Base-by-base conservation (phyloP, 2,113 vertebrate genomes). In the Scatophagus argus region DNA sequence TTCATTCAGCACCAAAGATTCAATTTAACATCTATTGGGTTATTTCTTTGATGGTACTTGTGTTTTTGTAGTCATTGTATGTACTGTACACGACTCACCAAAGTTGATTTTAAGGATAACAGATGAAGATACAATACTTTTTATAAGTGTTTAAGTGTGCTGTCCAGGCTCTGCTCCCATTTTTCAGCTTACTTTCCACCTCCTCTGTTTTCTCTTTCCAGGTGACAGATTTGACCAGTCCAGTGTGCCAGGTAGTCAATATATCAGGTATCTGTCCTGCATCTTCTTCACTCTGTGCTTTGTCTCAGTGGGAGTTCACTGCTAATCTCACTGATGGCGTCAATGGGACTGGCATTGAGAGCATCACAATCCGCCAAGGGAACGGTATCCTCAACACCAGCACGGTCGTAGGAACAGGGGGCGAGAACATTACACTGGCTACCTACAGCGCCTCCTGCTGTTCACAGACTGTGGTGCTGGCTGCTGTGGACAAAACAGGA, bases 381-480 rank as follows among this genome's bases (percentile, higher is more conserved):
- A 91, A 87, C 19, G 93, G 93, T 11, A 92, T 76, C 36, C 82
- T 94, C 17, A 91, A 47, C 39, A 93, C 80, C 41, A 91, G 65
- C 80, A 59, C 65, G 9, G 44, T 10, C 21, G 27, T 71, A 1
- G 88, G 63, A n/a, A 63, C 46, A 1, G 74, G 31, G 10, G 91
- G 79, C 0, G 81, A 87, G 0, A 89, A 89, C 36, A 27, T 93
- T 5, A 93, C 88, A 0, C 36, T 86, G 59, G 86, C 34, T 2
- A 60, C 66, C 27, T 95, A 93, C 81, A 91, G 23, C 2, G 86
- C 92, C 60, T 91, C 94, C 72, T 95, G 94, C 86, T 94, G 91
- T 36, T 83, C 69, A 27, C 59, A 43, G 47, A 80, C 19, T 11
- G 85, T 93, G 21, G 75, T 81, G 74, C 77, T 94, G 61, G 41